phyloP scores from a whole-genome alignment of 2,113 vertebrate genomes.

The Otus sunia region DNA sequence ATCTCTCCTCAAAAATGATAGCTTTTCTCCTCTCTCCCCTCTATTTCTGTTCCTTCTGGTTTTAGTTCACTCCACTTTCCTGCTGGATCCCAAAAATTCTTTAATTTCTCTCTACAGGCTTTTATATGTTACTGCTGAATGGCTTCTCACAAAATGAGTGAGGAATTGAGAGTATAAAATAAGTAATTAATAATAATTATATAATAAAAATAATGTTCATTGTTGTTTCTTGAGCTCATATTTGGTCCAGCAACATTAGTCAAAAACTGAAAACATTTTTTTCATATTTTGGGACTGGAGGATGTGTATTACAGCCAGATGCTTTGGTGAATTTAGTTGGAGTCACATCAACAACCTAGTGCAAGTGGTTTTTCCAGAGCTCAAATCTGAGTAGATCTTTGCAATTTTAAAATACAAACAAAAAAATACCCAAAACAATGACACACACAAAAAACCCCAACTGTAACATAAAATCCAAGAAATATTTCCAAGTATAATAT shows the following conservation, averaged over 20 bases:
- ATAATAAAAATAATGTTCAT: too few species aligned
- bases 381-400: neutral
- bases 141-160: neutral
- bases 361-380: neutral
- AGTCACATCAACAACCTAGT: neutral
- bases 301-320: neutral
- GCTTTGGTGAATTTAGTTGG: neutral
- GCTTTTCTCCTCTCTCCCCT: neutral
- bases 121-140: accelerated
- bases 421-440: neutral
- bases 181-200: too few species aligned
- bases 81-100: neutral
- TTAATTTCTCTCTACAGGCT: neutral
- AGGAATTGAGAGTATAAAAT: neutral
- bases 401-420: neutral
- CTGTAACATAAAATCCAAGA: neutral
- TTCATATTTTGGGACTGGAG: neutral
- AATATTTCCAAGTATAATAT: neutral
- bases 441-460: neutral
- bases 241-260: neutral
- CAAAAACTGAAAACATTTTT: neutral
- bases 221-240: neutral
- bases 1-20: neutral
- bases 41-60: neutral
- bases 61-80: neutral